phyloP scores from a whole-genome alignment of 2,113 vertebrate species.

The Leptosomus discolor region DNA sequence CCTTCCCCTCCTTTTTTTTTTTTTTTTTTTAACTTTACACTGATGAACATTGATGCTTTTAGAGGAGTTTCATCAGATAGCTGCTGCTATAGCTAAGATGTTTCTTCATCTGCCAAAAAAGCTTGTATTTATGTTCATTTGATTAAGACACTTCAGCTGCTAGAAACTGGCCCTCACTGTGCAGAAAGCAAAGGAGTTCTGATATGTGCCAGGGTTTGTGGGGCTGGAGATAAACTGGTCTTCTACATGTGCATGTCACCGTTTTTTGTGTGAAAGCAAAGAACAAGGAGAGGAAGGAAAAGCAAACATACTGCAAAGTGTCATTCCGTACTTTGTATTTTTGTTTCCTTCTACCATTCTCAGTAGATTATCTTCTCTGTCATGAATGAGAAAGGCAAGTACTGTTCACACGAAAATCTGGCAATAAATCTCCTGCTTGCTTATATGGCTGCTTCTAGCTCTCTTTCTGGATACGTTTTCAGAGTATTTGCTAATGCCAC shows the following conservation, averaged over 20 bases:
- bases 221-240: not conserved
- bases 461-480: not conserved
- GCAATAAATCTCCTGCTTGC: not conserved
- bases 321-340: not conserved
- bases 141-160: not conserved
- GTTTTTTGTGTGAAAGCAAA: not conserved
- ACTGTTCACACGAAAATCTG: not conserved
- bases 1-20: not conserved
- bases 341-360: not conserved
- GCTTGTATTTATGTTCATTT: not conserved
- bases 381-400: not conserved
- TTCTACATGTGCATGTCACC: not conserved
- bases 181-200: not conserved
- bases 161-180: not conserved
- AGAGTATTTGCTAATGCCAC: not conserved
- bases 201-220: not conserved
- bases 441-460: not conserved
- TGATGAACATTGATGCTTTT: not conserved
- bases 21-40: rapidly evolving
- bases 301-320: not conserved
- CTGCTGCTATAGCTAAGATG: not conserved
- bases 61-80: not conserved
- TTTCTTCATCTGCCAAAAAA: not conserved
- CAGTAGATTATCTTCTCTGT: not conserved
- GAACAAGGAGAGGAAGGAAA: not conserved